Evolutionary conservation across 2,797 vertebrate genomes (phyloP).

Genomic region (Alcedo quadribrachys): DNA sequence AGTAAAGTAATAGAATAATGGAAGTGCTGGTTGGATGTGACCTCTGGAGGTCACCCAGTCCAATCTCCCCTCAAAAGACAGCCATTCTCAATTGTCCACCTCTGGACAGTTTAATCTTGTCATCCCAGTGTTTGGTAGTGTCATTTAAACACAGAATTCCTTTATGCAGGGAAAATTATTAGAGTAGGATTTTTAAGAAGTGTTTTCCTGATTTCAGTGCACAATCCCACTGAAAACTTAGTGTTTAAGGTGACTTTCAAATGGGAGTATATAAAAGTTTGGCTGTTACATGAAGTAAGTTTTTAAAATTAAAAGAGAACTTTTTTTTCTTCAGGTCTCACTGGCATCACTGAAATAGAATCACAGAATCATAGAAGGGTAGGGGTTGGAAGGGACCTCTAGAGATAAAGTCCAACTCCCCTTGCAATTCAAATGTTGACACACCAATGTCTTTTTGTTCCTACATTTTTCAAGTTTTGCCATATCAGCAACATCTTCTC

Average conservation of each 20-base stretch:
- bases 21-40: background rate
- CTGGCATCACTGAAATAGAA: background rate
- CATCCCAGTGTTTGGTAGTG: background rate
- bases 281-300: background rate
- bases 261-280: background rate
- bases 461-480: background rate
- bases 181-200: background rate
- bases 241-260: background rate
- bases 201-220: background rate
- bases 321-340: background rate
- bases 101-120: background rate
- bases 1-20: background rate
- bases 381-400: too few species aligned
- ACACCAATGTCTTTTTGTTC: background rate
- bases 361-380: too few species aligned
- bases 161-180: background rate
- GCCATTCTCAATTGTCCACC: background rate
- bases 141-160: background rate
- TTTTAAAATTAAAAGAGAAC: background rate
- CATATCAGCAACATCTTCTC: background rate
- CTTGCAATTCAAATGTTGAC: background rate
- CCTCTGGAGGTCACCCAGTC: background rate
- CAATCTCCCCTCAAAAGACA: background rate
- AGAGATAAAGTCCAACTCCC: too few species aligned
- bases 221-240: background rate